Percentiles rank a stretch among this genome's conserved stretches.
Evolutionary conservation across 2,797 vertebrate genomes (phyloP).

Genomic region (Galaxias olidus): DNA sequence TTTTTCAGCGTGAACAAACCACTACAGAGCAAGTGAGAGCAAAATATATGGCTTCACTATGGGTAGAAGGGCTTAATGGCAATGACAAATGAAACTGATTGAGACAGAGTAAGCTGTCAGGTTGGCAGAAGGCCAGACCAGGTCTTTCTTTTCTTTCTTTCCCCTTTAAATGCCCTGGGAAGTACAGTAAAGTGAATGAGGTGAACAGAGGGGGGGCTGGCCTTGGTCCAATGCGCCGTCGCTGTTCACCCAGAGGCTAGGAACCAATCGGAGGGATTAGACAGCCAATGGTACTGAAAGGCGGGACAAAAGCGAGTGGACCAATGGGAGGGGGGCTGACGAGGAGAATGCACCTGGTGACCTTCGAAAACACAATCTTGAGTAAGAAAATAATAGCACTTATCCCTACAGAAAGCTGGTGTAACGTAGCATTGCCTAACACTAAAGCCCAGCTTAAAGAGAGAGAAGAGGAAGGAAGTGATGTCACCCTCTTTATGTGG

Average conservation of each 20-base stretch:
- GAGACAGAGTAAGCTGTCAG: conserved; percentile 29
- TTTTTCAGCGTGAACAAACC: conserved; percentile 3
- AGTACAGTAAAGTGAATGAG: conserved; percentile 45
- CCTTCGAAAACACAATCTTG: too few species aligned
- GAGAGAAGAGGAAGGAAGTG: too few species aligned
- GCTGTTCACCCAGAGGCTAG: conserved; percentile 30
- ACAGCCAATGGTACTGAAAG: conserved; percentile 12
- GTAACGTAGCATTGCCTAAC: too few species aligned
- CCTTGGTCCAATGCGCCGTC: conserved; percentile 33
- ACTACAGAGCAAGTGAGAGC: conserved; percentile 58
- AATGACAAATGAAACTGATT: conserved; percentile 51
- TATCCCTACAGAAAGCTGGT: too few species aligned
- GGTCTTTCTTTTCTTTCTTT: neutral
- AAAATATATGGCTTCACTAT: conserved; percentile 46
- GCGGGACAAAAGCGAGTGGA: conserved; percentile 8
- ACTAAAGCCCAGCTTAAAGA: too few species aligned
- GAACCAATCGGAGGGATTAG: conserved; percentile 47
- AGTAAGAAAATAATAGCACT: too few species aligned
- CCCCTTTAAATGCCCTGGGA: conserved; percentile 38
- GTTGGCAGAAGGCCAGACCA: neutral
- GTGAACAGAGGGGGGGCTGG: conserved; percentile 34
- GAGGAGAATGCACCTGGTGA: neutral
- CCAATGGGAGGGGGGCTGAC: conserved; percentile 10
- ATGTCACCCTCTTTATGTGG: too few species aligned
- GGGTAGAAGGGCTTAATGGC: conserved; percentile 24